A percentile compares a stretch with the other conserved stretches of the same genome.
Evolutionary conservation across 2,888 invertebrate species (phyloP).

Genomic region (Coelogynopora nodosa): DNA sequence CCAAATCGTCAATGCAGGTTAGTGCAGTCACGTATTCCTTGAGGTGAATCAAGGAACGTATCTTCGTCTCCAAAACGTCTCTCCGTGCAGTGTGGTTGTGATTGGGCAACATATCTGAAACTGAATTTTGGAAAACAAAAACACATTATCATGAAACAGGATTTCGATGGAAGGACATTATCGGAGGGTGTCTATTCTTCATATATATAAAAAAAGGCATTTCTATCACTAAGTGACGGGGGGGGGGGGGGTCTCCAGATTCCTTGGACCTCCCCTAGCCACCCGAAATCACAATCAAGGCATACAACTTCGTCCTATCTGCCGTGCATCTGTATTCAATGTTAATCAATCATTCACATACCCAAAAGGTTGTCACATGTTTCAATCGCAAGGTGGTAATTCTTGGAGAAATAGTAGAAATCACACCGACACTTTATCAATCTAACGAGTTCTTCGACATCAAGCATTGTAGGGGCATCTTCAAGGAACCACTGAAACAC

Average conservation of each 20-base stretch:
- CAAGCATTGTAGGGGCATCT: not conserved
- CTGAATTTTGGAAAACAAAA: too few relatives aligned
- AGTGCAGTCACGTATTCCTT: not conserved
- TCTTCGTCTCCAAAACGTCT: not conserved
- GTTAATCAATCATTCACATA: not conserved
- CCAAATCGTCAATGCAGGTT: not conserved
- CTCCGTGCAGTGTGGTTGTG: not conserved
- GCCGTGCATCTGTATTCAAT: too few relatives aligned
- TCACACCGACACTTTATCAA: not conserved
- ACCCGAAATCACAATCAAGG: too few relatives aligned
- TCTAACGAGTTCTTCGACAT: not conserved
- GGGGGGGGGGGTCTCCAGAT: too few relatives aligned
- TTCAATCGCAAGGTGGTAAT: not conserved
- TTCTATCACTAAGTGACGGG: too few relatives aligned
- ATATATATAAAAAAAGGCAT: too few relatives aligned
- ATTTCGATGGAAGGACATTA: too few relatives aligned
- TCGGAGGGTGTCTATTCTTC: too few relatives aligned
- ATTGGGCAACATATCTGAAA: not conserved
- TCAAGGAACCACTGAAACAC: not conserved
- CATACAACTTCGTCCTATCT: too few relatives aligned
- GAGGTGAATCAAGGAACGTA: not conserved
- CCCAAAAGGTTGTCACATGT: not conserved
- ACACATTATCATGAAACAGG: too few relatives aligned
- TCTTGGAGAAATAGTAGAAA: not conserved
- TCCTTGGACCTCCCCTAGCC: too few relatives aligned